Percentiles rank a stretch among this genome's conserved stretches.
Conservation (phyloP, 2,797 vertebrate genomes). For the Lutjanus campechanus region DNA sequence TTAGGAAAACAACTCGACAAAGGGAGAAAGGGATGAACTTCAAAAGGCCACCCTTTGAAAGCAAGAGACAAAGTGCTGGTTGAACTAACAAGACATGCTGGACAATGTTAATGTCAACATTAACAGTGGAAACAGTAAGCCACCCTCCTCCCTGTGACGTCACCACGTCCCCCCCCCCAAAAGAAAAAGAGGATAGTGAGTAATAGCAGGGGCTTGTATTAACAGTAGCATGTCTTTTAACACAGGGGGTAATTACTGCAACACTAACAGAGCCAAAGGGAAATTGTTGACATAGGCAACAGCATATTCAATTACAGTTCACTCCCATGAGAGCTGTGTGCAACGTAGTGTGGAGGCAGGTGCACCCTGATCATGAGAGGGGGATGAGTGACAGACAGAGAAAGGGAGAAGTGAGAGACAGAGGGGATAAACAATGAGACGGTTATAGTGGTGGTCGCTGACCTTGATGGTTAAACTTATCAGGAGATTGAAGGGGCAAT, state of each 20-base stretch:
- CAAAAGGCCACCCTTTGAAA: slow-evolving; percentile 65
- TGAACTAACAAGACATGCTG: slow-evolving; percentile 50
- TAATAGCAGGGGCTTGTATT: slow-evolving; percentile 44
- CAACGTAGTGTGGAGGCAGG: slow-evolving; percentile 80
- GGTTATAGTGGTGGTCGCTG: slow-evolving; percentile 25
- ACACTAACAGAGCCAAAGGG: slow-evolving; percentile 61
- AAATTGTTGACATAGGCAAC: slow-evolving; percentile 78
- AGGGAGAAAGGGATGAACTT: slow-evolving; percentile 68
- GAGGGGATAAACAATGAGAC: slow-evolving; percentile 52
- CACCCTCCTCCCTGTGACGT: slow-evolving; percentile 28
- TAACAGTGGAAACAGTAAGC: slow-evolving; percentile 45
- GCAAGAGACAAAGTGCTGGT: slow-evolving; percentile 41
- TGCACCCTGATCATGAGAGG: slow-evolving; percentile 75
- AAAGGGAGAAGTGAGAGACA: slow-evolving; percentile 74
- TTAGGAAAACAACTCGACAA: slow-evolving; percentile 72
- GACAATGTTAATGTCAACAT: slow-evolving; percentile 50
- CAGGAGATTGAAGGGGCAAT: slow-evolving; percentile 18
- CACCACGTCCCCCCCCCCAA: not conserved
- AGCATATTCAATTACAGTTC: slow-evolving; percentile 78
- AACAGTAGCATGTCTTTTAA: slow-evolving; percentile 68
- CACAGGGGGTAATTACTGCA: slow-evolving; percentile 64
- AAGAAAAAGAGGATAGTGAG: slow-evolving; percentile 35
- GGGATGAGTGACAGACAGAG: slow-evolving; percentile 69
- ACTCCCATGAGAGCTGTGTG: slow-evolving; percentile 74
- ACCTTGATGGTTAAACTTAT: slow-evolving; percentile 39